Evolutionary conservation across 2,888 invertebrate species (phyloP), one percentile per base, ranked within the genome.

Genomic region (Creontiades dilutus): DNA sequence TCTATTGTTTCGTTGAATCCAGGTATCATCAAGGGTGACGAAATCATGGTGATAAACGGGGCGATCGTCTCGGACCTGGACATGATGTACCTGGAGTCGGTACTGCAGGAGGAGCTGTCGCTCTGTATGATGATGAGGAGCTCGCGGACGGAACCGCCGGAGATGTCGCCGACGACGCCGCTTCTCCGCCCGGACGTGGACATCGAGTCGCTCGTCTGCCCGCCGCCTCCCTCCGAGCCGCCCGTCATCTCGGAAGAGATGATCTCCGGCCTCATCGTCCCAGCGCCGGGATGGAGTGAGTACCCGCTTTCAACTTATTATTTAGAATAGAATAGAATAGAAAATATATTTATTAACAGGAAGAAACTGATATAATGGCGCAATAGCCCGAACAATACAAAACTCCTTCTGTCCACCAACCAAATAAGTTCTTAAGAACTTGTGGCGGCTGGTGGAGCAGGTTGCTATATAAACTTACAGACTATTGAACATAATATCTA

Each of bases 1-100:
- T 52, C 14, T 52, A 52, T 16, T 13, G 52, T 52, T 52, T 52
- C 14, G 52, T 14, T 52, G 52, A 2, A 37, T 46, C 1, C 94
- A 99, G 99, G 99, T 93, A 97, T 99, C 93, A 98, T 98, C 94
- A 97, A 98, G 94, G 97, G 98, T 93, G 99, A 99, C 94, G 99
- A 99, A 95, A 98, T 99, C 94, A 98, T 99, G 96, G 98, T 99
- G 94, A 98, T 99, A 94, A 99, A 99, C 95, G 98, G 98, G 92
- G 98, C 98, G 92, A 98, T 99, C 94, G 98, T 99, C 92, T 98
- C 98, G 93, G 99, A 99, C 95, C 95, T 99, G 94, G 99, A 99
- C 95, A 99, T 99, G 99, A 99, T 99, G 97, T 99, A 98, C 95
- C 95, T 99, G 93, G 99, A 99, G 94, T 98, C 97, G 93, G 97